A percentile compares a stretch with the other conserved stretches of the same genome.
phyloP scores from a whole-genome alignment of 2,113 vertebrate species.

The Saccopteryx leptura region DNA sequence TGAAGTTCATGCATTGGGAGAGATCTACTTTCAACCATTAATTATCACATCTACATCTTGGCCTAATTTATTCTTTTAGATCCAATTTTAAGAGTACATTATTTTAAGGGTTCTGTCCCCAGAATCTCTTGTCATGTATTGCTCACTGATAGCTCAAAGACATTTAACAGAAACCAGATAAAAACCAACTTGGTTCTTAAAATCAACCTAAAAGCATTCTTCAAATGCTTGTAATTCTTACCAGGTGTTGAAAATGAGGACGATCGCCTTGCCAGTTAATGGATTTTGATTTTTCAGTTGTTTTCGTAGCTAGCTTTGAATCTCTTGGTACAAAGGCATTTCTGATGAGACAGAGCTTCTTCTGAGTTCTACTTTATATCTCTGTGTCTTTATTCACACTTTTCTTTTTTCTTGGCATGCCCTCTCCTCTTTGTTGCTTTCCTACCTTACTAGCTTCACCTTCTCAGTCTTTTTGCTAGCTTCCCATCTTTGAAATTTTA shows the following conservation, averaged over 20 bases:
- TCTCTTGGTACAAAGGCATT: not conserved
- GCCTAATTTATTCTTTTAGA: conserved; percentile 19
- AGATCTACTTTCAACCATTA: conserved; percentile 23
- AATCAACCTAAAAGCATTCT: not conserved
- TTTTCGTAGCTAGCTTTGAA: conserved; percentile 43
- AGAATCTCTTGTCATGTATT: conserved; percentile 26
- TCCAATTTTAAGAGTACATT: conserved; percentile 8
- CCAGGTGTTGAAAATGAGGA: not conserved
- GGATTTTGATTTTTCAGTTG: conserved; percentile 50
- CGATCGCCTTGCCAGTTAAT: not conserved
- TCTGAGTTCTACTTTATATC: not conserved
- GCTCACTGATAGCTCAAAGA: conserved; percentile 24
- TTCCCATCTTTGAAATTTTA: not conserved
- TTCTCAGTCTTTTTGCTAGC: conserved; percentile 29
- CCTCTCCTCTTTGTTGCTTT: not conserved
- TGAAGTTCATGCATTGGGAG: conserved; percentile 2
- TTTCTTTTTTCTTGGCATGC: not conserved
- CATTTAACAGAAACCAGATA: conserved; percentile 26
- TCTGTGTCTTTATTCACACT: not conserved
- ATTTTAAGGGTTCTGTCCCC: not conserved
- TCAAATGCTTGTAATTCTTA: conserved; percentile 27
- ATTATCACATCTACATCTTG: not conserved
- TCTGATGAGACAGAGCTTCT: conserved; percentile 34
- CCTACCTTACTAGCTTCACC: not conserved
- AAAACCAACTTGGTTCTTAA: conserved; percentile 5